Evolutionary conservation across 2,888 invertebrate genomes (phyloP).

Genomic region (Drosophila infuscata): DNA sequence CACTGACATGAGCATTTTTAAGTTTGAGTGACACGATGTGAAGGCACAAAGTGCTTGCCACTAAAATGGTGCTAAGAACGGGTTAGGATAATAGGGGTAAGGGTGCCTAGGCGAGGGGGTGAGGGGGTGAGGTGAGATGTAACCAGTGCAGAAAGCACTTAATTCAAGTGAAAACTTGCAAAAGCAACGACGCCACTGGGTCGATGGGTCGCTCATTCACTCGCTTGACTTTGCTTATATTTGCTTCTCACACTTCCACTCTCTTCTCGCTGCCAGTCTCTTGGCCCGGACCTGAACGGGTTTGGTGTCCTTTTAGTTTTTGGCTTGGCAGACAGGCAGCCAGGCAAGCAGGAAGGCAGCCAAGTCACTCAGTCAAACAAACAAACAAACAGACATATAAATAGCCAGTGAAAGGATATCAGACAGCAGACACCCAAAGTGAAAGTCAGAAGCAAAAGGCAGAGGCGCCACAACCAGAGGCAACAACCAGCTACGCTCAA

Average conservation of each 20-base stretch:
- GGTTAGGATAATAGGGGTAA: neutral
- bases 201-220: conserved; percentile 50
- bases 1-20: conserved; percentile 63
- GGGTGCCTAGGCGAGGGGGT: neutral
- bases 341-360: conserved; percentile 17
- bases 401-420: conserved; percentile 35
- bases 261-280: neutral
- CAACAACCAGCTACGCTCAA: neutral
- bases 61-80: conserved; percentile 5
- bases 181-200: conserved; percentile 63
- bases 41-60: conserved; percentile 71
- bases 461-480: neutral
- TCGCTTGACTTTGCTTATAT: conserved; percentile 13
- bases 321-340: conserved; percentile 10
- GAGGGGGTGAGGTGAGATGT: conserved; percentile 1
- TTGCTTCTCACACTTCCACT: neutral
- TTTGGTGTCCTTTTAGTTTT: conserved; percentile 13
- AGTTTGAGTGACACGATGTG: conserved; percentile 76
- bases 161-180: conserved; percentile 73
- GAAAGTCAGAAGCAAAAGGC: conserved; percentile 27
- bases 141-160: conserved; percentile 67
- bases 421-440: conserved; percentile 18
- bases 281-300: conserved; percentile 11
- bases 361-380: conserved; percentile 65
- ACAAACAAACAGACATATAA: conserved; percentile 54